phyloP scores from a whole-genome alignment of 1,140 invertebrate species.

The Listronotus oregonensis region DNA sequence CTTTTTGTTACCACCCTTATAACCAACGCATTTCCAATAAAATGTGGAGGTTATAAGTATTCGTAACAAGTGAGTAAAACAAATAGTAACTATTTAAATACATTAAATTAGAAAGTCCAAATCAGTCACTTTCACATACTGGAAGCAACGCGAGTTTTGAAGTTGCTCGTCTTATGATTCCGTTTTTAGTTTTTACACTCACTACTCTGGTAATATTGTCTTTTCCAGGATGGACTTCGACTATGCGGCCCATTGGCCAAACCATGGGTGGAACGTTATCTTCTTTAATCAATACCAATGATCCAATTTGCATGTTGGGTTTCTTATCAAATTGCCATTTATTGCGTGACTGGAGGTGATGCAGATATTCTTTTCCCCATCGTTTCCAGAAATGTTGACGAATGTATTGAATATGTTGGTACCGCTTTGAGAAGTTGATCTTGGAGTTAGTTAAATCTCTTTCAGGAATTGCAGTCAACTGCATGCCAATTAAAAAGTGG shows the following conservation, averaged over 20 bases:
- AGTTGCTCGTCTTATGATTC: too few relatives aligned
- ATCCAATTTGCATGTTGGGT: conserved; percentile 4
- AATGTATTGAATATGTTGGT: conserved; percentile 43
- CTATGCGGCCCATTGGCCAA: conserved; percentile 49
- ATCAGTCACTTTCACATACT: neutral
- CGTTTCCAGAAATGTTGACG: conserved; percentile 41
- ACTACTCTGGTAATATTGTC: conserved; percentile 51
- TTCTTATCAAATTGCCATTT: conserved; percentile 35
- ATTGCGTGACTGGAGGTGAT: conserved; percentile 34
- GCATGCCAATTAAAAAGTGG: conserved; percentile 49
- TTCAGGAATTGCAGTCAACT: conserved; percentile 49
- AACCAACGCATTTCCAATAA: too few relatives aligned
- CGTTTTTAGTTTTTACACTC: conserved; percentile 31
- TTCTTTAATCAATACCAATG: conserved; percentile 36
- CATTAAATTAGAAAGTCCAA: too few relatives aligned
- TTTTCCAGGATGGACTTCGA: conserved; percentile 46
- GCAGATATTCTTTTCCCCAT: conserved; percentile 45
- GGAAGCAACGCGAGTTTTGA: neutral
- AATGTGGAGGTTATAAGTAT: too few relatives aligned
- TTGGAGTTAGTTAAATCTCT: conserved; percentile 36
- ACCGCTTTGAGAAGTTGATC: conserved; percentile 37
- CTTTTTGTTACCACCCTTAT: too few relatives aligned
- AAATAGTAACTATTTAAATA: too few relatives aligned
- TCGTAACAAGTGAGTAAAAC: too few relatives aligned
- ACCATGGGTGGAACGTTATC: conserved; percentile 37